phyloP scores from a whole-genome alignment of 2,797 vertebrate species.

The Pipistrellus pygmaeus region DNA sequence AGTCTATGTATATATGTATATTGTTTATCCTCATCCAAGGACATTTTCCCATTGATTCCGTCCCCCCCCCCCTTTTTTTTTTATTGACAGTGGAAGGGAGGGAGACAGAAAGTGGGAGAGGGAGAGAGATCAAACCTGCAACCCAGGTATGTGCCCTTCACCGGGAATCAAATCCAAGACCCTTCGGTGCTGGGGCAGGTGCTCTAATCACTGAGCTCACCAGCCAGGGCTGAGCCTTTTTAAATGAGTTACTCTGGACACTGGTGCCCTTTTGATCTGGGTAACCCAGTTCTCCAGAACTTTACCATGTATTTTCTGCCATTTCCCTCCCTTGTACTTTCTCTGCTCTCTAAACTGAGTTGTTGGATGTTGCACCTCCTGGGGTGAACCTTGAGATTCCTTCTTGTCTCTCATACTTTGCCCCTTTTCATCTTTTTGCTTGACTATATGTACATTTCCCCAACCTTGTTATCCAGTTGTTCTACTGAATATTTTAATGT shows the following conservation, averaged over 20 bases:
- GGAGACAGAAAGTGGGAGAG: too few relatives aligned
- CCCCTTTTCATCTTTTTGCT: neutral
- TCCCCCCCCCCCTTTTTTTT: too few relatives aligned
- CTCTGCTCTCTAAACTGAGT: neutral
- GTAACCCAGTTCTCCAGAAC: neutral
- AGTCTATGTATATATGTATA: neutral
- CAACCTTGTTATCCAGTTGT: neutral
- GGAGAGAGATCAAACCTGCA: neutral
- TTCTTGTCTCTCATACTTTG: neutral
- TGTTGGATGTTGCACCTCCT: neutral
- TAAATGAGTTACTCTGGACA: neutral
- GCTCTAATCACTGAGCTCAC: neutral
- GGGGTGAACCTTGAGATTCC: neutral
- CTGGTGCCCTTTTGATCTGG: neutral
- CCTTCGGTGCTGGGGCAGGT: neutral
- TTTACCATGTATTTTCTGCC: neutral
- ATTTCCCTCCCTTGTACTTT: neutral
- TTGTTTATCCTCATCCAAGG: too few relatives aligned
- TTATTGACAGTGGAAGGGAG: too few relatives aligned
- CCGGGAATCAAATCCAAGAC: neutral
- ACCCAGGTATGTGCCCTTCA: neutral
- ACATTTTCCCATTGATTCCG: too few relatives aligned
- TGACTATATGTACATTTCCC: neutral
- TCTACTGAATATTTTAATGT: neutral
- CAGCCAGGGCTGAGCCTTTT: neutral